Evolutionary conservation across 2,888 invertebrate genomes (phyloP), one percentile per base, ranked within the genome.

Genomic region (Pyrochroa serraticornis): DNA sequence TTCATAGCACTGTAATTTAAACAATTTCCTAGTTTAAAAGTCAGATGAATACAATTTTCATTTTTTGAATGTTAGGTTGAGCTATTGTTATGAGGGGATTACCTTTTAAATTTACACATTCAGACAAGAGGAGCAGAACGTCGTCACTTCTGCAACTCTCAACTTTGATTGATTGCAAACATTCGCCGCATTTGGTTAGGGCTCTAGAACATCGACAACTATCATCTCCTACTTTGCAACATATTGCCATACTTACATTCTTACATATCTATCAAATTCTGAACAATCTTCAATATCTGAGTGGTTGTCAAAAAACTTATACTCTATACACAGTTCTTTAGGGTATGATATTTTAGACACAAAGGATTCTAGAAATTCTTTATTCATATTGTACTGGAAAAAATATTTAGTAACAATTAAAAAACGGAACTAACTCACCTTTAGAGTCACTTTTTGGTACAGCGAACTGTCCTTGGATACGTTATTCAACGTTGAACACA

Each of bases 41-140:
- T n/a, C n/a, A n/a, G n/a, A n/a, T n/a, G n/a, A n/a, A n/a, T n/a
- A n/a, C n/a, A n/a, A n/a, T n/a, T n/a, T n/a, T n/a, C n/a, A n/a
- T n/a, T n/a, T n/a, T n/a, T n/a, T n/a, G n/a, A n/a, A n/a, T n/a
- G n/a, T n/a, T n/a, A n/a, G n/a, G n/a, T n/a, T n/a, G n/a, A n/a
- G n/a, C n/a, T n/a, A n/a, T n/a, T n/a, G n/a, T n/a, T n/a, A n/a
- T n/a, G n/a, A n/a, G n/a, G n/a, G n/a, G n/a, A n/a, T 57, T 65
- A 73, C 73, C 67, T 65, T 67, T 66, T 47, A 74, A 58, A 62
- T 68, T 69, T 36, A 61, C 52, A 63, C 72, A 72, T 50, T 74
- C 69, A 10, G 58, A 64, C 38, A 74, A 53, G 37, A 67, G 60
- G 34, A 62, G 53, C 33, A 72, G 60, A 43, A 72, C 62, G 35